Conservation (phyloP, 2,888 invertebrate genomes). For the Nymphalis urticae region DNA sequence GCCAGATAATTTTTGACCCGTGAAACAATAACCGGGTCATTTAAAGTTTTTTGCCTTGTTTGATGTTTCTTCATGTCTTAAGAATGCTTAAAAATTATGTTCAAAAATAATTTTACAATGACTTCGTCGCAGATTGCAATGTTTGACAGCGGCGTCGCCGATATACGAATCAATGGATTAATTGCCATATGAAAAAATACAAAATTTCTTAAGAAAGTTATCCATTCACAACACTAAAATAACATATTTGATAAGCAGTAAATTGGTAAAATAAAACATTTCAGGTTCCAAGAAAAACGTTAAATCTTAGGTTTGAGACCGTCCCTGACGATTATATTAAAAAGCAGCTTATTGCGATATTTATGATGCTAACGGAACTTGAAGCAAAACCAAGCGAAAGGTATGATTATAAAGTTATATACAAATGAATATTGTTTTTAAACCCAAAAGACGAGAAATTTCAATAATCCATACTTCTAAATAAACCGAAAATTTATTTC, state of each 20-base stretch:
- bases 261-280: constrained; percentile 34
- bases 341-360: constrained; percentile 54
- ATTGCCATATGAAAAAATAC: constrained; percentile 50
- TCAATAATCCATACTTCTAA: neutral
- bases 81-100: constrained; percentile 25
- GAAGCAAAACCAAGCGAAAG: constrained; percentile 53
- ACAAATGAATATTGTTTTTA: neutral
- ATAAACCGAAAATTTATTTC: constrained; percentile 47
- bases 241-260: constrained; percentile 17
- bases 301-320: constrained; percentile 57
- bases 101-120: constrained; percentile 39
- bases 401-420: constrained; percentile 42
- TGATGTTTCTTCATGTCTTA: constrained; percentile 77
- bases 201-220: constrained; percentile 37
- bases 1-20: constrained; percentile 88
- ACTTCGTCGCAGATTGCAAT: constrained; percentile 53
- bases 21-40: constrained; percentile 82
- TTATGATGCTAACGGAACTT: constrained; percentile 62
- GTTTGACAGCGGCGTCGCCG: constrained; percentile 56
- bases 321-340: constrained; percentile 60
- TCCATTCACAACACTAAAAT: constrained; percentile 6
- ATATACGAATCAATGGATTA: constrained; percentile 57
- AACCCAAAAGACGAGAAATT: neutral
- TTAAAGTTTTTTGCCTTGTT: constrained; percentile 72
- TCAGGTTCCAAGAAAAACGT: constrained; percentile 53